A percentile compares a stretch with the other conserved stretches of the same genome.
Evolutionary conservation across 2,888 invertebrate species (phyloP).

Genomic region (Drosophila nr. perissopoda): DNA sequence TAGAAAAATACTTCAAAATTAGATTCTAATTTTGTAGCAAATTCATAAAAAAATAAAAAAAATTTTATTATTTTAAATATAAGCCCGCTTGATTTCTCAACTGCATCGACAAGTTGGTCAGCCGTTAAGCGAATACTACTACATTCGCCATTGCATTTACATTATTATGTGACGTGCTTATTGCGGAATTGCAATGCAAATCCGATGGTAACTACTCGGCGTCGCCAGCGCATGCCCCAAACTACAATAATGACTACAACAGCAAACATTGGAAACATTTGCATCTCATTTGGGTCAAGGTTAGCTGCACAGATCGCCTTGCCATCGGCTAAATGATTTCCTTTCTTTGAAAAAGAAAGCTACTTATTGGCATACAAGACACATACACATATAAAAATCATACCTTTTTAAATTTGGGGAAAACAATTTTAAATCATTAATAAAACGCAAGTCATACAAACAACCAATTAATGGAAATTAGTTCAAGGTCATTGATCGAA

Average conservation of each 20-base stretch:
- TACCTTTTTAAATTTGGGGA: slow-evolving; percentile 54
- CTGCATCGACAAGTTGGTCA: slow-evolving; percentile 51
- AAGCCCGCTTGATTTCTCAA: slow-evolving; percentile 58
- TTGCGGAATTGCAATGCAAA: slow-evolving; percentile 60
- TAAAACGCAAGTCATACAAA: slow-evolving; percentile 49
- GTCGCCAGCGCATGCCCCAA: slow-evolving; percentile 18
- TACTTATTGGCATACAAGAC: slow-evolving; percentile 58
- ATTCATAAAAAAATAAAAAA: slow-evolving; percentile 1
- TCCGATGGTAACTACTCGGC: slow-evolving; percentile 12
- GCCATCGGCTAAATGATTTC: background rate
- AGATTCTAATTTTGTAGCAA: background rate
- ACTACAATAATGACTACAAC: slow-evolving; percentile 23
- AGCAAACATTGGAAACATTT: slow-evolving; percentile 1
- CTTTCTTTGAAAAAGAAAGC: slow-evolving; percentile 52
- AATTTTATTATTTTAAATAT: background rate
- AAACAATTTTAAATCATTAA: slow-evolving; percentile 43
- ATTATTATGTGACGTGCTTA: slow-evolving; percentile 36
- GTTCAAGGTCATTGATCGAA: slow-evolving; percentile 79
- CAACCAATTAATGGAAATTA: slow-evolving; percentile 61
- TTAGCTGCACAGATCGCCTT: slow-evolving; percentile 54
- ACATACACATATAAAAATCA: slow-evolving; percentile 33
- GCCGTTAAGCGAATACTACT: slow-evolving; percentile 55
- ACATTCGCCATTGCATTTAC: slow-evolving; percentile 35
- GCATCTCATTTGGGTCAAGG: slow-evolving; percentile 73
- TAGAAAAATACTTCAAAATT: background rate